These are phyloP conservation scores for Cartodere bifasciata DNA, from an alignment of 2,888 invertebrate species.

Conservation along the genomic window DNA sequence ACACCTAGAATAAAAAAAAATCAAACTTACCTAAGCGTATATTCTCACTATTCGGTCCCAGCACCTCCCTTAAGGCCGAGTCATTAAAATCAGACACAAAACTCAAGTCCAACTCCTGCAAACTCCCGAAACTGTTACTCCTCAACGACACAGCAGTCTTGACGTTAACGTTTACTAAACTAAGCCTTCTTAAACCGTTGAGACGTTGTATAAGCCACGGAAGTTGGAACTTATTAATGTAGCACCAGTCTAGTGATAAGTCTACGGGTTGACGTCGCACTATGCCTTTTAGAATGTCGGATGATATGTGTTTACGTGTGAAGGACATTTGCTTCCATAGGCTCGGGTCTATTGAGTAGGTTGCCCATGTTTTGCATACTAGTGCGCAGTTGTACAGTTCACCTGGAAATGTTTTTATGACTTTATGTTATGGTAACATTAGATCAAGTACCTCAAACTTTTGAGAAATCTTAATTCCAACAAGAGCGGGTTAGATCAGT, in stretches of 20 bases:
- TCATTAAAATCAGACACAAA: slow-evolving; percentile 81
- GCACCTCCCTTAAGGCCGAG: slow-evolving; percentile 67
- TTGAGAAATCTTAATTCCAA: no score
- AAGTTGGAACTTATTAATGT: slow-evolving; percentile 76
- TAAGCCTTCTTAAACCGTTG: slow-evolving; percentile 69
- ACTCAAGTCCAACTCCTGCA: slow-evolving; percentile 63
- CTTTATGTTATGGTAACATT: no score
- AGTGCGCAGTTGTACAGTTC: slow-evolving; percentile 60
- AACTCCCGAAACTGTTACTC: slow-evolving; percentile 45
- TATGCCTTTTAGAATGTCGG: slow-evolving; percentile 47
- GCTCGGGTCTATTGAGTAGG: slow-evolving; percentile 67
- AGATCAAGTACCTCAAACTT: no score
- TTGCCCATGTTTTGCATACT: slow-evolving; percentile 84
- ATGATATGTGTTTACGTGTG: slow-evolving; percentile 43
- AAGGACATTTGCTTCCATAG: slow-evolving; percentile 81
- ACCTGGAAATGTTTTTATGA: slow-evolving; percentile 7
- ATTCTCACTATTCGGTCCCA: slow-evolving; percentile 76
- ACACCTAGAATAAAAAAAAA: no score
- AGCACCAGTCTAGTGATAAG: slow-evolving; percentile 80
- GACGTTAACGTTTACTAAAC: slow-evolving; percentile 63
- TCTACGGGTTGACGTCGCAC: slow-evolving; percentile 78
- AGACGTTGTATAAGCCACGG: slow-evolving; percentile 81
- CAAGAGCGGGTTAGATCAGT: no score
- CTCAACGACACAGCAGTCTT: slow-evolving; percentile 67
- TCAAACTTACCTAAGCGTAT: no score